These are phyloP conservation scores for Equus przewalskii DNA, from an alignment of 2,113 vertebrate species.

Conservation along the genomic window DNA sequence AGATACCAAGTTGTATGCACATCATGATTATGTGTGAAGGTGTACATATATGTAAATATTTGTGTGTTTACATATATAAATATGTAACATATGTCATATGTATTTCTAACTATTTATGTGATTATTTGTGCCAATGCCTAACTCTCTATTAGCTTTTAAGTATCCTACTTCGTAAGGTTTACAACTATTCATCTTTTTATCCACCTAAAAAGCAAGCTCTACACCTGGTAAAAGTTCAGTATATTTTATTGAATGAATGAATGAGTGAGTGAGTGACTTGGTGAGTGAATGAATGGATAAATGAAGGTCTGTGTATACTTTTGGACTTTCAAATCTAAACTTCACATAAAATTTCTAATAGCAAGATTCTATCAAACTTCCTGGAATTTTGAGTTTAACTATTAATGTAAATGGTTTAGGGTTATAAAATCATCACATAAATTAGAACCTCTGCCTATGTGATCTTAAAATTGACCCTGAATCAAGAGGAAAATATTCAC, in stretches of 20 bases:
- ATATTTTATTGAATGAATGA: constrained; percentile 13
- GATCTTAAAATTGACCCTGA: neutral
- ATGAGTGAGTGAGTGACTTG: neutral
- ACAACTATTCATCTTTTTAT: neutral
- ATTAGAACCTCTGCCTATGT: neutral
- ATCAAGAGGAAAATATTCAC: neutral
- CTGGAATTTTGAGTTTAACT: constrained; percentile 21
- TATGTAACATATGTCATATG: neutral
- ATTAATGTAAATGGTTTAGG: neutral
- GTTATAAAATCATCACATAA: constrained; percentile 11
- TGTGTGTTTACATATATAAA: neutral
- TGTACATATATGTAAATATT: neutral
- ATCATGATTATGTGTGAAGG: neutral
- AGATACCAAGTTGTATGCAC: neutral
- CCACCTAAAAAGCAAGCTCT: neutral
- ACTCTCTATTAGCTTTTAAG: neutral
- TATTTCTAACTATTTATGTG: neutral
- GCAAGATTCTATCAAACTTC: neutral
- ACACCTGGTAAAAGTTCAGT: neutral
- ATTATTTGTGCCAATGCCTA: neutral
- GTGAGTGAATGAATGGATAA: neutral
- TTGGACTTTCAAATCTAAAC: constrained; percentile 12
- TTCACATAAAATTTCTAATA: constrained; percentile 37
- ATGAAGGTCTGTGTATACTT: neutral
- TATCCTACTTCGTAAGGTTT: neutral